These are phyloP conservation scores for Istiophorus platypterus DNA, from an alignment of 2,113 vertebrate genomes.

Conservation along the genomic window DNA sequence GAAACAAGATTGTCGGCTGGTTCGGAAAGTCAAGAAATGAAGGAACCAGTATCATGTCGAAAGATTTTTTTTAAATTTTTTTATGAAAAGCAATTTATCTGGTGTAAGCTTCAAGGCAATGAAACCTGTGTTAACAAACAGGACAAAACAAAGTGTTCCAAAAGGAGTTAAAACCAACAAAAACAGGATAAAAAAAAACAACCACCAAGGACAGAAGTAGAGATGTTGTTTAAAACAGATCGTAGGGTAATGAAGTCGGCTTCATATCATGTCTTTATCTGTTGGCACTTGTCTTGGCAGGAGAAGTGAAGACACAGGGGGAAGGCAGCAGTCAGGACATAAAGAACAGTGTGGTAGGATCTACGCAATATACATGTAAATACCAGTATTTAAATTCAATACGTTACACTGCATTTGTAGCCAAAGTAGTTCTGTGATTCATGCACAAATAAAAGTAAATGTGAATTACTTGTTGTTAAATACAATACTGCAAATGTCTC, in stretches of 20 bases:
- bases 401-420: slow-evolving; percentile 32
- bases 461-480: not conserved
- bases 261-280: not conserved
- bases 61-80: not conserved
- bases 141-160: slow-evolving; percentile 7
- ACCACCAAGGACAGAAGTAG: not conserved
- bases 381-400: not conserved
- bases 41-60: not conserved
- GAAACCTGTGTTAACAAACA: not conserved
- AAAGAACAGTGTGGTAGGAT: slow-evolving; percentile 5
- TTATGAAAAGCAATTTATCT: slow-evolving; percentile 3
- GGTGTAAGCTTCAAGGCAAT: slow-evolving; percentile 26
- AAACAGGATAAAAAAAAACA: slow-evolving; percentile 18
- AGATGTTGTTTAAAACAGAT: not conserved
- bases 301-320: slow-evolving; percentile 34
- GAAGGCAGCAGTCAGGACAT: slow-evolving; percentile 50
- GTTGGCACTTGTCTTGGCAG: not conserved
- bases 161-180: slow-evolving; percentile 22
- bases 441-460: not conserved
- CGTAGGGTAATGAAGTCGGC: not conserved
- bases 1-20: not conserved
- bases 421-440: slow-evolving; percentile 41
- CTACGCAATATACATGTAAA: not conserved
- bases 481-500: not conserved
- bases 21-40: not conserved